Base-by-base conservation (phyloP, 2,113 vertebrate genomes). In the Clarias macrocephalus region DNA sequence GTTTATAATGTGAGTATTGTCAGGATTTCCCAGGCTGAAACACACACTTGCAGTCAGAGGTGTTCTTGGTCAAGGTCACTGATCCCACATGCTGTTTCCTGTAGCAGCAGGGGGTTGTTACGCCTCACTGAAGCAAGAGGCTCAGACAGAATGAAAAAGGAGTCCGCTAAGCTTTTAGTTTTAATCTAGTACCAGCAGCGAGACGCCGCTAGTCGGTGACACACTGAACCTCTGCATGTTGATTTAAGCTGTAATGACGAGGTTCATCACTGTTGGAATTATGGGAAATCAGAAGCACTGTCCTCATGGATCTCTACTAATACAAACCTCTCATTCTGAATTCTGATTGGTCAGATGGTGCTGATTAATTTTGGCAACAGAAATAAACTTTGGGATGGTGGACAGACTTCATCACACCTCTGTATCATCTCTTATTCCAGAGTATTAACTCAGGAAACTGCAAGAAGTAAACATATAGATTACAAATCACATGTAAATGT, bases 31-130 rank as follows among this genome's bases (percentile, higher is more conserved):
- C 56, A 60, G 19, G 33, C 68, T 62, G 30, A 19, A 23, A n/a
- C 68, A 48, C 68, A 75, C 68, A 59, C 70, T 28, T 28, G 33
- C 21, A 6, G 4, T 21, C 13, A 8, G 28, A 73, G 10, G 33
- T 60, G n/a, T 73, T 73, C 68, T 48, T 77, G 37, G 15, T 52
- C 28, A 85, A 75, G 72, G 84, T 54, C 72, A 63, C 30, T 23
- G 72, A 77, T 77, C 72, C 72, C 57, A 63, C 84, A 80, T 54
- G 28, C 54, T 19, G 54, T 10, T 0, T 80, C 54, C 54, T 57
- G n/a, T 28, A 65, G 60, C n/a, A 56, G 48, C 63, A 68, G 62
- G 48, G 9, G 42, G 8, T 68, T 65, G 6, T 68, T 21, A 48
- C 21, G 30, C 63, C 48, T 30, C 11, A 2, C 52, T 83, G 63